Base-by-base conservation (phyloP, 2,888 invertebrate genomes). In the Lucinisca nassula region DNA sequence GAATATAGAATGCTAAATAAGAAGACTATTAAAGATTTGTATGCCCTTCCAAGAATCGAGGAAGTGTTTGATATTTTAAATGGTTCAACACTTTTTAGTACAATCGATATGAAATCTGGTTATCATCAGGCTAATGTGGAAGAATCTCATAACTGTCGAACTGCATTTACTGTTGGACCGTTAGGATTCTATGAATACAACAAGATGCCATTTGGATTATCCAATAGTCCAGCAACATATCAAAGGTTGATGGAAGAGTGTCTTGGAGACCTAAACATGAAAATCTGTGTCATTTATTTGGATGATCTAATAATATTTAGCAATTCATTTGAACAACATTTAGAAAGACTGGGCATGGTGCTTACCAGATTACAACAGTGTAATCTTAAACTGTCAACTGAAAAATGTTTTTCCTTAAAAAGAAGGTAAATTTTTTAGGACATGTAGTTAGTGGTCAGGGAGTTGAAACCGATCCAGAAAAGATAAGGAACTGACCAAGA, bases 201-300 rank as follows among this genome's bases (percentile, higher is more conserved):
- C 8, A 83, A 32, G 6, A 77, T 77, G 78, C 78, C 83, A 4
- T 72, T 83, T 27, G 72, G 83, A 0, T 27, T 83, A 10, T 40
- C 37, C 10, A 83, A 83, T 58, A 35, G 58, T 14, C 83, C 72
- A 6, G 78, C 83, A 14, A 78, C 83, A 10, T 78, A 70, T 45
- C 83, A 83, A 24, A 8, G 51, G n/a, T 32, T 75, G 0, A 75
- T 49, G 76, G 82, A 76, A 21, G 75, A 76, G 45, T 76, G 76
- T 30, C 40, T 81, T 4, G 74, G 74, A 3, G 79, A 79, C 17
- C 45, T 49, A 14, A 70, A 79, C 40, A 40, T 72, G 35, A 70
- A 40, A 27, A 67, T 38, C 37, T 79, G 73, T 35, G 10, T 78
- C 12, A 61, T 79, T 6, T 61, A 70, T 27, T 67, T 67, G 17